phyloP scores from a whole-genome alignment of 2,113 vertebrate genomes.

The Myrmecobius fasciatus region DNA sequence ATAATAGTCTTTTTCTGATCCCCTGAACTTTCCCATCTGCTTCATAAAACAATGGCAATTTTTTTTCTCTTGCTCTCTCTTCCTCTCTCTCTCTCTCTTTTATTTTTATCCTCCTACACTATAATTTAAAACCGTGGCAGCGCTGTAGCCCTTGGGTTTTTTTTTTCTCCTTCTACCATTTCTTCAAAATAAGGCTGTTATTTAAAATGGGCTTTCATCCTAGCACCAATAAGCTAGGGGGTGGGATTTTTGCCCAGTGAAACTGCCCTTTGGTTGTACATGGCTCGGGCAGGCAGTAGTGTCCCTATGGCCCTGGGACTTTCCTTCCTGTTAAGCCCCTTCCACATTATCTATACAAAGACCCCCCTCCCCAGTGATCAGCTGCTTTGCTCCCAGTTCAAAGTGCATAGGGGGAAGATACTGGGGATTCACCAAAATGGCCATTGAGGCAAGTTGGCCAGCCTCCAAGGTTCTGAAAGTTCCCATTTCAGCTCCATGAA shows the following conservation, averaged over 20 bases:
- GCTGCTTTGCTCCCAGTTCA: not conserved
- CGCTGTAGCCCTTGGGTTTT: slow-evolving; percentile 75
- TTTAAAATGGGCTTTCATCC: slow-evolving; percentile 80
- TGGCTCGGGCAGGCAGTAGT: not conserved
- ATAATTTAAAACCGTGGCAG: slow-evolving; percentile 83
- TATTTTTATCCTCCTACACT: slow-evolving; percentile 83
- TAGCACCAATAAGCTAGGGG: slow-evolving; percentile 34
- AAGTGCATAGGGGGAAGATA: not conserved
- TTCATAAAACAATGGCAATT: slow-evolving; percentile 89
- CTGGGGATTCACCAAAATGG: not conserved
- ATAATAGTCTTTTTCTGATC: slow-evolving; percentile 89
- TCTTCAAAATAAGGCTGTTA: slow-evolving; percentile 76
- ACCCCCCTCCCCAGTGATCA: not conserved
- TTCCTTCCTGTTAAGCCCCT: not conserved
- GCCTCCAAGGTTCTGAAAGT: not conserved
- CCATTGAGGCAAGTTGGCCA: not conserved
- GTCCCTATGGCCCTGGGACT: not conserved
- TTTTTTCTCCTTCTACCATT: slow-evolving; percentile 78
- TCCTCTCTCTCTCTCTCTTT: slow-evolving; percentile 80
- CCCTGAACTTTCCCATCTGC: slow-evolving; percentile 89
- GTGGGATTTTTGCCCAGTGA: not conserved
- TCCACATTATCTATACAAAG: not conserved
- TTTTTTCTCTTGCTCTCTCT: slow-evolving; percentile 80
- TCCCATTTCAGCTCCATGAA: slow-evolving; percentile 10
- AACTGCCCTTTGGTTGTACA: not conserved